Base-by-base conservation (phyloP, 1,140 invertebrate genomes). In the Panagrolaimus sp. region DNA sequence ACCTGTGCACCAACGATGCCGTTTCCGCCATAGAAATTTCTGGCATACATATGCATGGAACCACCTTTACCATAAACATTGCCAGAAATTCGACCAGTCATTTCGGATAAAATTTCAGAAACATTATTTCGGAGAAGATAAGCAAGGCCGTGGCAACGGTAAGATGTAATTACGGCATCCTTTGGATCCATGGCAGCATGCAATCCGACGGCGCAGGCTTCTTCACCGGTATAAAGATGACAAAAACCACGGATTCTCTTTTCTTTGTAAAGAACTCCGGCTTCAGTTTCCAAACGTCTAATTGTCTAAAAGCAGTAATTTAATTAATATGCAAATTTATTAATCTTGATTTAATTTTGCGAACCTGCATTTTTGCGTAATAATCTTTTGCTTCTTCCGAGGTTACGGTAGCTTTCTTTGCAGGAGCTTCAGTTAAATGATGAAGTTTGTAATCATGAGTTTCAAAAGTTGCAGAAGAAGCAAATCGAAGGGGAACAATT, bases 1-100 rank as follows among this genome's bases (percentile, higher is more conserved):
- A 92, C 91, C 87, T 98, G 95, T 62, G 94, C 93, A 63, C 95
- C 95, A 24, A 98, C 95, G 83, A 98, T 98, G 44, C 95, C 95
- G 84, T 97, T 97, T 65, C 94, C 95, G 74, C 94, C 95, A 83
- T 89, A 97, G 84, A 98, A 97, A 83, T 94, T 93, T 52, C 88
- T 87, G 1, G 87, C 84, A 74, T 87, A 87, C 85, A 87, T 87
- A 73, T 87, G 86, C 86, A 87, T 87, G 9, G 85, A 86, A 15
- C 86, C 86, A 46, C 94, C 94, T 86, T 97, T 98, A 71, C 94
- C 95, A 63, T 90, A 87, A 0, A 92, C 91, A 86, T 90, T 92
- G 14, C 96, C 95, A 38, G 32, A 38, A 38, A 38, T 7, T 38
- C 32, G 32, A 38, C 93, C 94, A 6, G 92, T 93, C 21, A 98